Percentiles rank a stretch among this genome's conserved stretches.
Conservation (phyloP, 2,797 vertebrate genomes). For the Nannoperca australis region DNA sequence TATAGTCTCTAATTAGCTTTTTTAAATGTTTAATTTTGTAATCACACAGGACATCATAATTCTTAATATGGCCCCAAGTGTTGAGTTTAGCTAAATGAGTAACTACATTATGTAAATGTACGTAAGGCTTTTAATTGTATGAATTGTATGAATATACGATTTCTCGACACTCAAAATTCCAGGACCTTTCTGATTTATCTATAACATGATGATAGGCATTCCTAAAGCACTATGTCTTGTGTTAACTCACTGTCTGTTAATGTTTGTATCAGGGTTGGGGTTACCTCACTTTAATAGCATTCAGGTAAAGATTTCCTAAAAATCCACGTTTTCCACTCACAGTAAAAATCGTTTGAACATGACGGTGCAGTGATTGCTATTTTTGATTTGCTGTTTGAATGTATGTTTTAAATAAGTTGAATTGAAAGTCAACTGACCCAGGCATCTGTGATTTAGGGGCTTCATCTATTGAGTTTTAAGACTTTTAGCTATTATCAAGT, state of each 20-base stretch:
- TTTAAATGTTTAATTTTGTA: constrained; percentile 16
- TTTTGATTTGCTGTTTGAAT: constrained; percentile 42
- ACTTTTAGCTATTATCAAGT: constrained; percentile 22
- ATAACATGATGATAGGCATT: background rate
- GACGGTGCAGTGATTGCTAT: background rate
- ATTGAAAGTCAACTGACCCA: background rate
- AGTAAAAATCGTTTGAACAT: background rate
- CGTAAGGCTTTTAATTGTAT: background rate
- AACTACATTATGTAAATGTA: background rate
- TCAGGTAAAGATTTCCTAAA: background rate
- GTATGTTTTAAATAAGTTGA: constrained; percentile 32
- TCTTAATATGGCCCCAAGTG: background rate
- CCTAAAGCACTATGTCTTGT: constrained; percentile 17
- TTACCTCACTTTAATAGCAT: constrained; percentile 8
- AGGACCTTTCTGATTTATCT: constrained; percentile 16
- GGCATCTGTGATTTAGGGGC: background rate
- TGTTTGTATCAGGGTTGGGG: constrained; percentile 20
- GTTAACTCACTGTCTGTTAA: constrained; percentile 23
- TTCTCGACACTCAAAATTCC: constrained; percentile 1
- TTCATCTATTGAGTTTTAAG: constrained; percentile 16
- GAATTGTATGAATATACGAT: background rate
- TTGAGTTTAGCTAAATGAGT: background rate
- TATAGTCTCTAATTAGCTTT: constrained; percentile 24
- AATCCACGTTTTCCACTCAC: background rate
- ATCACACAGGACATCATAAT: background rate